A percentile compares a stretch with the other conserved stretches of the same genome.
Evolutionary conservation across 2,797 vertebrate genomes (phyloP).

Genomic region (Sebastes hopkinsi): DNA sequence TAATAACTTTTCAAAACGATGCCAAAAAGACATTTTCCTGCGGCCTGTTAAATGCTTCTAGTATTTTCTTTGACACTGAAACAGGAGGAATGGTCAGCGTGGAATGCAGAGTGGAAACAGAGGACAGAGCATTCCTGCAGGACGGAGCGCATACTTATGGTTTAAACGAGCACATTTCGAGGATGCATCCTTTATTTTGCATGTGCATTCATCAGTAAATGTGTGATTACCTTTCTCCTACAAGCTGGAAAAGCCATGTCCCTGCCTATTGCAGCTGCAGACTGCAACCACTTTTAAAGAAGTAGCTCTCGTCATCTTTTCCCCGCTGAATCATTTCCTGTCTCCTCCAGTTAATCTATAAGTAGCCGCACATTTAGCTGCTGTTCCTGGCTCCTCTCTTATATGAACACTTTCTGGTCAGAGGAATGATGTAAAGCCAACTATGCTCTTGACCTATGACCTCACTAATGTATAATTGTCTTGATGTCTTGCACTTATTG

Average conservation of each 20-base stretch:
- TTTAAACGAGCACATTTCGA: not conserved
- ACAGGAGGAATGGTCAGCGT: not conserved
- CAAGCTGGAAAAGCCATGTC: not conserved
- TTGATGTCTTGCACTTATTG: not conserved
- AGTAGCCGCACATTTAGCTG: not conserved
- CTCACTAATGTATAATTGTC: not conserved
- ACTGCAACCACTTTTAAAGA: conserved; percentile 17
- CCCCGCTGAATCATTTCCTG: conserved; percentile 31
- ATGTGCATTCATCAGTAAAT: not conserved
- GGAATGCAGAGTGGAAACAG: conserved; percentile 16
- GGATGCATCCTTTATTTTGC: not conserved
- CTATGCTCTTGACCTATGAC: not conserved
- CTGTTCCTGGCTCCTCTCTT: not conserved
- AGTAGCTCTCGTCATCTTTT: not conserved
- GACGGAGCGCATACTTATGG: not conserved
- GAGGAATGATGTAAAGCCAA: not conserved
- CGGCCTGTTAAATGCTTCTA: not conserved
- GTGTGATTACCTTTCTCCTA: not conserved
- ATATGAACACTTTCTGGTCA: not conserved
- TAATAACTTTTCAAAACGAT: not conserved
- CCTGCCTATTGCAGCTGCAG: not conserved
- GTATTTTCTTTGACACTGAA: not conserved
- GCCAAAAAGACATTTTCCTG: not conserved
- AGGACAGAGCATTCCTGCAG: not conserved
- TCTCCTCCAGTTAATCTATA: not conserved